Percentiles rank a stretch among this genome's conserved stretches.
Conservation (phyloP, 2,797 vertebrate species). For the Leptodactylus fallax region DNA sequence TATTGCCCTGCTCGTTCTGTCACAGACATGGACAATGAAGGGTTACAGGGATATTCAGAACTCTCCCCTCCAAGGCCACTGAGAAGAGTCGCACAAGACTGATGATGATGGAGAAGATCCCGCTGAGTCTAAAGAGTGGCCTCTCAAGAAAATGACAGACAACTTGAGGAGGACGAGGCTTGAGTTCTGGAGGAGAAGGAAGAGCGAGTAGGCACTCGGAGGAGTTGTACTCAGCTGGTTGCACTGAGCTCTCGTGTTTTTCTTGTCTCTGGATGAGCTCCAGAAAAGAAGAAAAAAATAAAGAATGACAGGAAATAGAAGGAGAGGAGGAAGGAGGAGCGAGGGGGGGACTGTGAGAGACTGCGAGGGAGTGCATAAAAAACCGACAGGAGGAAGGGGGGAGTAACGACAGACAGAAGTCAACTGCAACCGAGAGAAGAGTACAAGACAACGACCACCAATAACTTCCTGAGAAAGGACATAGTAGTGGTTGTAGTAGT, state of each 20-base stretch:
- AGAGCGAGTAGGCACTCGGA: background rate
- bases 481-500: background rate
- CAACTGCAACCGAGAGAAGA: no score
- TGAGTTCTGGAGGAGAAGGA: background rate
- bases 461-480: background rate
- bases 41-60: background rate
- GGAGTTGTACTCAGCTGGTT: conserved; percentile 29
- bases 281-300: conserved; percentile 53
- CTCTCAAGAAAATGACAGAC: background rate
- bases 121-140: background rate
- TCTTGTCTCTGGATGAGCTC: conserved; percentile 42
- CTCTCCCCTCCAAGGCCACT: background rate
- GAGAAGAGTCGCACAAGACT: background rate
- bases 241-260: conserved; percentile 42
- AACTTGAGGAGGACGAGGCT: background rate
- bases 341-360: background rate
- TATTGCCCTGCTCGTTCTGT: background rate
- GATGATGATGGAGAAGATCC: background rate
- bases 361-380: background rate
- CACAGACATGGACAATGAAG: background rate
- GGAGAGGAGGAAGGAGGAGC: conserved; percentile 47
- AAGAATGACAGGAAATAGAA: conserved; percentile 60
- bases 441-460: background rate
- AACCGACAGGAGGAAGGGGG: conserved; percentile 12
- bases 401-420: background rate